phyloP scores from a whole-genome alignment of 2,888 invertebrate genomes.

The Aphodius granarius region DNA sequence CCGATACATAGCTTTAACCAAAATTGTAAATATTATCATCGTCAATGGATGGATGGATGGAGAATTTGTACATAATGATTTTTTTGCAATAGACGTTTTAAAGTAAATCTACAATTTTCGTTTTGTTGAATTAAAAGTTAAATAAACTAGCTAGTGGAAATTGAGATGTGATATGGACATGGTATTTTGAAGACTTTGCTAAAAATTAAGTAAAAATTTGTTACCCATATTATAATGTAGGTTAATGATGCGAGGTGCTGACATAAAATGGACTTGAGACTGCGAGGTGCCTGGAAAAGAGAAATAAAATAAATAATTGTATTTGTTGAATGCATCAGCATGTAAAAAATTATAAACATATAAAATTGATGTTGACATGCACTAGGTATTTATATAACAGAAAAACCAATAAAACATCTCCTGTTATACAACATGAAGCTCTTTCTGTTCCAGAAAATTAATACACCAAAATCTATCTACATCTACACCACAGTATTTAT shows the following conservation, averaged over 20 bases:
- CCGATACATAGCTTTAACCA: neutral
- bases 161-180: conserved; percentile 41
- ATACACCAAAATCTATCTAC: neutral
- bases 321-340: conserved; percentile 14
- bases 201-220: conserved; percentile 25
- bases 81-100: neutral
- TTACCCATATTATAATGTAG: conserved; percentile 29
- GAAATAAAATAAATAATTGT: conserved; percentile 18
- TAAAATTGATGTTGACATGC: neutral
- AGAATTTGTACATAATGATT: neutral
- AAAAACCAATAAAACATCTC: neutral
- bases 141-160: conserved; percentile 19
- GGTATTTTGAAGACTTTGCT: conserved; percentile 44
- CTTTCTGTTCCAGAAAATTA: too few relatives aligned
- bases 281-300: conserved; percentile 49
- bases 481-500: too few relatives aligned
- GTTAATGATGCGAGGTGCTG: conserved; percentile 33
- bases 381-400: neutral
- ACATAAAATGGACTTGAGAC: conserved; percentile 45
- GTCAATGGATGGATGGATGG: too few relatives aligned
- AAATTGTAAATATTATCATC: conserved; percentile 4
- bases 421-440: neutral
- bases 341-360: conserved; percentile 9
- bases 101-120: neutral
- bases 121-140: neutral